Base-by-base conservation (phyloP, 2,113 vertebrate species). In the Oncorhynchus gorbuscha region DNA sequence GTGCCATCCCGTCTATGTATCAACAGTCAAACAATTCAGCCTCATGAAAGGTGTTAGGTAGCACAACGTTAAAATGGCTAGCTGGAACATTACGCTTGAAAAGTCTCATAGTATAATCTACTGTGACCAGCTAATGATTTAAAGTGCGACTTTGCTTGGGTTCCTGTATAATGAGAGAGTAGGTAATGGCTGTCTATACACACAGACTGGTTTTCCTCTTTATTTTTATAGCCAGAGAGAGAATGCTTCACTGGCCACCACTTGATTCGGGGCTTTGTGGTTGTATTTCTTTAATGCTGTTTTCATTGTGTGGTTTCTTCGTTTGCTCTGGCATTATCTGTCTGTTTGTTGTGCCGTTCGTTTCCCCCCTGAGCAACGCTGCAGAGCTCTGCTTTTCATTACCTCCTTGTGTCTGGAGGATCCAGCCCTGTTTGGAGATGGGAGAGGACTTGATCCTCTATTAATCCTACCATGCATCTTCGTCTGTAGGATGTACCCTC, bases 301-400 rank as follows among this genome's bases (percentile, higher is more conserved):
- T 88, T 89, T 90, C 85, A 84, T 88, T 81, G 82, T 83, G 84
- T 74, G 84, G 85, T 84, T 75, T 81, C 77, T 76, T 75, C 83
- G 81, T 88, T 88, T 87, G 82, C 49, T 20, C 73, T 80, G 75
- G 79, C 80, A 76, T 87, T 71, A 69, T 67, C 62, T 86, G 78
- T 82, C 67, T 65, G 39, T 65, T 83, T 89, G 76, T 80, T 84
- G 80, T 81, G 64, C 75, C 76, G 74, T 83, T 87, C 16, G 51
- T 79, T 70, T 83, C 69, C 58, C 5, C 22, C 8, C 13, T 12
- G 26, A 78, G 83, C 83, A 88, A 90, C 86, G 79, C 70, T 82
- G 85, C 84, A 77, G 30, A 67, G 70, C 49, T 85, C 87, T 91
- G 89, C 70, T 90, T 92, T 88, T 85, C 85, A 92, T 92, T 91